Evolutionary conservation across 2,113 vertebrate species (phyloP), one percentile per base, ranked within the genome.

Genomic region (Orientallactaga bullata): DNA sequence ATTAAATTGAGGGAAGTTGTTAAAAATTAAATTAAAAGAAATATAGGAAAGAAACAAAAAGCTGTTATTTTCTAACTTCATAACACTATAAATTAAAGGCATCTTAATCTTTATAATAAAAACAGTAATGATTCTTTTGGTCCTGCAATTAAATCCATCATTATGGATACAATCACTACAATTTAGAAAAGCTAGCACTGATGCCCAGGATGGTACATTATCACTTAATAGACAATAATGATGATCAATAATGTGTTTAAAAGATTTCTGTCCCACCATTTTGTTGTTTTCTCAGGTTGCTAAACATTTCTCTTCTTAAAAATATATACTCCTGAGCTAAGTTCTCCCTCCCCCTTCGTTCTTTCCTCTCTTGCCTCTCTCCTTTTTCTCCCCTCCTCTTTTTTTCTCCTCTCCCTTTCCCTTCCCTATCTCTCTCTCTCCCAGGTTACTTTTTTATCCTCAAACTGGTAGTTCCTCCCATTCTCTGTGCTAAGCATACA

Each of bases 261-360:
- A 99, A 99, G 97, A 99, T 99, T 97, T 99, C 99, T 98, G 99
- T 99, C 98, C 99, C 35, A 24, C 4, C 16, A 39, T 99, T 98
- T 99, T 99, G 97, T 99, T 99, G 97, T 99, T 99, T 98, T 99
- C 98, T 98, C 99, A 98, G 97, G 98, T 99, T 97, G 99, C 99
- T 97, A 98, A 98, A 77, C 98, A 99, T 92, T 99, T 99, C 98
- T 99, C 98, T 98, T 99, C 99, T 96, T 99, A 99, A 97, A 99
- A 17, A 35, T 5, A 35, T 17, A 32, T 42, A 7, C 65, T 28
- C 26, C 10, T 55, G 55, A 55, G 15, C 55, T 55, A 15, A 55
- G 55, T 55, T 55, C 55, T 55, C 15, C 7, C 51, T 39, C 28
- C 28, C 66, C 42, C 32, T 37, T 28, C 61, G 3, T 7, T 63